Base-by-base conservation (phyloP, 2,888 invertebrate genomes). In the Hydrotaea diabolus region DNA sequence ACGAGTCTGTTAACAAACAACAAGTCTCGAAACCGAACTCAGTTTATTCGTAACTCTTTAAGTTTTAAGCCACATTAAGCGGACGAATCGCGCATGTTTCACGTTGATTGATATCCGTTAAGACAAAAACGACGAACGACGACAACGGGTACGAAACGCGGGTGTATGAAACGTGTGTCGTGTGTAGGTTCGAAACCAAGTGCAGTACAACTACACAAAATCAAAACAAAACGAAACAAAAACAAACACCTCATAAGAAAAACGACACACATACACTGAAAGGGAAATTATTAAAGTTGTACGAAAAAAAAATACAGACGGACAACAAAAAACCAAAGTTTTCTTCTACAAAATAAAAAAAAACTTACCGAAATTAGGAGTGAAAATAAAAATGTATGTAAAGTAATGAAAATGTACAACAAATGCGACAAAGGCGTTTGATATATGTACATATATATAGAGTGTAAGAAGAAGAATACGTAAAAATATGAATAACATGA, bases 11-110 rank as follows among this genome's bases (percentile, higher is more conserved):
- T 59, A 39, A 15, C 9, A 39, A 49, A n/a, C 31, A 53, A 73
- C n/a, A n/a, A 73, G 36, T 53, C 9, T 36, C 36, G 13, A 55
- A 55, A 31, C 55, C n/a, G 21, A 73, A 31, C 59, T 86, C 85
- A 87, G 87, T 87, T 86, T 82, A 80, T 82, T 80, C 46, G 79
- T 78, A 86, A 80, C 74, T 77, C 82, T 79, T 85, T 66, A 78
- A 78, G 86, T 62, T 83, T 84, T 19, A 83, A 87, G 87, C 77
- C 87, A 85, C 77, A 82, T 59, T 82, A 66, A 82, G 81, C 86
- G 87, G 85, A 86, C 23, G 49, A 81, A 80, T 79, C 73, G 55
- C 21, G 66, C 19, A 39, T 66, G 66, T 39, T 26, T 66, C 39
- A 39, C 46, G 36, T 80, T 66, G 57, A 72, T 80, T 66, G 57